Conservation (phyloP, 2,888 invertebrate species). For the Hemistola chrysoprasaria region DNA sequence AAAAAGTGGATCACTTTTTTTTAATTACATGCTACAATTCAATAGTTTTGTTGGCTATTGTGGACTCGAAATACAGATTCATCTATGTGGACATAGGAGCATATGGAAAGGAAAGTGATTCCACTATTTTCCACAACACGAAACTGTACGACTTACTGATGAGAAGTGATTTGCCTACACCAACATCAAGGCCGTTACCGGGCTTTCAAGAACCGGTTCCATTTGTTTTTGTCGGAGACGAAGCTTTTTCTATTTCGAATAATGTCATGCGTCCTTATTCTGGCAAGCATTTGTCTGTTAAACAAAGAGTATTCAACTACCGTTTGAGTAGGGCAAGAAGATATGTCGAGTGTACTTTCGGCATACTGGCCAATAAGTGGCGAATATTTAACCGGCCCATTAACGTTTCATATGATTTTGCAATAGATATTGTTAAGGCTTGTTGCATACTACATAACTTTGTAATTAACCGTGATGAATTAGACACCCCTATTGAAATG, state of each 20-base stretch:
- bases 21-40: slow-evolving; percentile 12
- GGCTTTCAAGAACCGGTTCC: slow-evolving; percentile 16
- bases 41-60: slow-evolving; percentile 10
- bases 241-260: slow-evolving; percentile 19
- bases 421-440: slow-evolving; percentile 13
- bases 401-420: no score
- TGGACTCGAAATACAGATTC: no score
- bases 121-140: slow-evolving; percentile 32
- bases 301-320: slow-evolving; percentile 6
- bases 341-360: no score
- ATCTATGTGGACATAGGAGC: no score
- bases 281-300: slow-evolving; percentile 17
- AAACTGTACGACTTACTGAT: slow-evolving; percentile 29
- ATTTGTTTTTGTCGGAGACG: slow-evolving; percentile 26
- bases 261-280: slow-evolving; percentile 20
- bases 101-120: no score
- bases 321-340: no score
- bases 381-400: slow-evolving; percentile 14
- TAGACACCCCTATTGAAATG: slow-evolving; percentile 27
- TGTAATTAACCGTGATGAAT: slow-evolving; percentile 27
- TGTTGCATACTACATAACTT: slow-evolving; percentile 21
- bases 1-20: slow-evolving; percentile 18
- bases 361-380: slow-evolving; percentile 19
- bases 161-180: slow-evolving; percentile 20
- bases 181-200: slow-evolving; percentile 18